Base-by-base conservation (phyloP, 2,888 invertebrate genomes). In the Geotrupes spiniger region DNA sequence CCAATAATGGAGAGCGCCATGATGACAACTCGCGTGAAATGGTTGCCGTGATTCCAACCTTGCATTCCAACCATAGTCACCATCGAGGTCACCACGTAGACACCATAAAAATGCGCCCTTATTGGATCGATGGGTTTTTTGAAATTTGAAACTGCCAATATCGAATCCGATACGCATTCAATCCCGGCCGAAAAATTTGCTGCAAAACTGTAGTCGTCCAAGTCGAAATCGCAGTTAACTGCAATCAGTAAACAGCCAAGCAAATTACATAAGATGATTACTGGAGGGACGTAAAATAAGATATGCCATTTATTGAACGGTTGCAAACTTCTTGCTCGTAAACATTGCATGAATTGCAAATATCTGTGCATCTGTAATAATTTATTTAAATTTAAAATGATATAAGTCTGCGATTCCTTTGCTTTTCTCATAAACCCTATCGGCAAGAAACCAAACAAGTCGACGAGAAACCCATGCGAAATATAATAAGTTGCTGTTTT, bases 401-500 rank as follows among this genome's bases (percentile, higher is more conserved):
- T 36, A 27, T 40, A 45, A 1, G 33, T 15, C 27, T 16, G 36
- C 10, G 43, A 21, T 1, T 15, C 36, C 8, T 49, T 41, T 11
- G 40, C 21, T 2, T 12, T 8, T 4, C 28, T 26, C 3, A 49
- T 10, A 11, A 39, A 36, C 2, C 46, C 29, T 4, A 53, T 14
- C 1, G 57, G 57, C 25, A 52, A 12, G 1, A 47, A 40, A 8
- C 39, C 55, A 4, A 53, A 2, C 9, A 53, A 33, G 43, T 59
- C 59, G 2, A 45, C 14, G 1, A 54, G 0, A 10, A 59, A 56
- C 6, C 48, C 43, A 17, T 52, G 46, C 0, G 36, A 51, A 9
- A 58, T 25, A 21, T 59, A 59, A 42, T 58, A 14, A 10, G 21
- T 36, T 0, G 59, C 56, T 2, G 59, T 59, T 28, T 48, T 46